Base-by-base conservation (phyloP, 2,113 vertebrate species). In the Macroglossus sobrinus region DNA sequence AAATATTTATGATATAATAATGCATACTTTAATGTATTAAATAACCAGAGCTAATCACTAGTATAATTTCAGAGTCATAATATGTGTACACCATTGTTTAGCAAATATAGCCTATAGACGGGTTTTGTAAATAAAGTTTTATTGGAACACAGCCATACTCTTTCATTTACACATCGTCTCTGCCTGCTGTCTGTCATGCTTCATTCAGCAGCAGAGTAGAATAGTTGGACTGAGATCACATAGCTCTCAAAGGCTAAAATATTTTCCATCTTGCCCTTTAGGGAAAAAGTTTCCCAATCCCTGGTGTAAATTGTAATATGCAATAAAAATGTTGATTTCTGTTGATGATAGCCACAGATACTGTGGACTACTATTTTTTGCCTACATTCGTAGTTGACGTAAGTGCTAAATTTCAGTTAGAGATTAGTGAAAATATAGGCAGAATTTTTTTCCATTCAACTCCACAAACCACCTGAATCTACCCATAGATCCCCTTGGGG, bases 111-210 rank as follows among this genome's bases (percentile, higher is more conserved):
- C 61, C 57, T 43, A 30, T 19, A 82, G 40, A 47, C 61, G 45
- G 4, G 24, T 95, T 94, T 95, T 68, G 40, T 93, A 82, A 96
- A 81, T 96, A 94, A 97, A 96, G 81, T 93, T 95, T 97, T 97
- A 95, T 82, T 97, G 68, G 61, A 88, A 74, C 22, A 50, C 21
- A 92, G 76, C 75, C 28, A 33, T 18, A 33, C 22, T 75, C 28
- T 35, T 50, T 57, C 28, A 7, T 57, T 84, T 84, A n/a, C 59
- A 33, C 86, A 24, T 86, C 35, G 3, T 80, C 68, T 57, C 21
- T 75, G 53, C 55, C 28, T 55, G 21, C 82, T 92, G 95, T 75
- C 82, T 92, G 95, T 75, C 53, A n/a, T 35, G 40, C 80, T 87
- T 30, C 40, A 76, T 87, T 30, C 40, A 76, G 0, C 59, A 94